Percentiles rank a stretch among this genome's conserved stretches.
These are phyloP conservation scores for Megastigmus dorsalis DNA, from an alignment of 2,888 invertebrate species.

Conservation along the genomic window DNA sequence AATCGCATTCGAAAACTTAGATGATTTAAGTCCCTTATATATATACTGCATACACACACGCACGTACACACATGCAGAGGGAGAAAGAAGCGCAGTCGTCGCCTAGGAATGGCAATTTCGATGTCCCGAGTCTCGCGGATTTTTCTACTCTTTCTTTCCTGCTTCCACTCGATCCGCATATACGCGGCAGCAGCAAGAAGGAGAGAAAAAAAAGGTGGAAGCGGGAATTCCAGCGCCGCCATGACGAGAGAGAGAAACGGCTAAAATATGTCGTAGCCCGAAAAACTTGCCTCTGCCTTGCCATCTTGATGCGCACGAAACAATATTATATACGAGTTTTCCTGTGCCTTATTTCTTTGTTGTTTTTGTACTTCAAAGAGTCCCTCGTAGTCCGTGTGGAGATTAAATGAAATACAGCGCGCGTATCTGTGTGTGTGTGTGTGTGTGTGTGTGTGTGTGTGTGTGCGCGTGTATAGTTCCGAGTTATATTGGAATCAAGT, in stretches of 20 bases:
- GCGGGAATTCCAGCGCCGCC: background rate
- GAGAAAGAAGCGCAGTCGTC: background rate
- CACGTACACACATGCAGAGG: too few relatives aligned
- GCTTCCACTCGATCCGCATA: conserved; percentile 2
- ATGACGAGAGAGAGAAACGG: too few relatives aligned
- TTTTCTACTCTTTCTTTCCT: background rate
- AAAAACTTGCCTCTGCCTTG: too few relatives aligned
- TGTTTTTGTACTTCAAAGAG: too few relatives aligned
- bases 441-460: background rate
- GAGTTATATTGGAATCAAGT: conserved; percentile 25
- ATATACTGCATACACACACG: too few relatives aligned
- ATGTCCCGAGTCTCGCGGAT: background rate
- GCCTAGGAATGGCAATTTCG: conserved; percentile 32
- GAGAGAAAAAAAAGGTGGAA: background rate
- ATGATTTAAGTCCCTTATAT: conserved; percentile 4
- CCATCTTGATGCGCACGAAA: conserved; percentile 13
- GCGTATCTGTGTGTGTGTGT: background rate
- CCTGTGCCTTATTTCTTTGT: background rate
- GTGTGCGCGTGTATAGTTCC: background rate
- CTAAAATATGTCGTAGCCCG: too few relatives aligned
- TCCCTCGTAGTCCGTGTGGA: background rate
- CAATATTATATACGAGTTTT: conserved; percentile 14
- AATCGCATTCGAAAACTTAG: conserved; percentile 23
- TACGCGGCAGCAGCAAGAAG: background rate
- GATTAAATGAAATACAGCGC: conserved; percentile 20